Base-by-base conservation (phyloP, 2,888 invertebrate species). In the Himalopsyche tibetana region DNA sequence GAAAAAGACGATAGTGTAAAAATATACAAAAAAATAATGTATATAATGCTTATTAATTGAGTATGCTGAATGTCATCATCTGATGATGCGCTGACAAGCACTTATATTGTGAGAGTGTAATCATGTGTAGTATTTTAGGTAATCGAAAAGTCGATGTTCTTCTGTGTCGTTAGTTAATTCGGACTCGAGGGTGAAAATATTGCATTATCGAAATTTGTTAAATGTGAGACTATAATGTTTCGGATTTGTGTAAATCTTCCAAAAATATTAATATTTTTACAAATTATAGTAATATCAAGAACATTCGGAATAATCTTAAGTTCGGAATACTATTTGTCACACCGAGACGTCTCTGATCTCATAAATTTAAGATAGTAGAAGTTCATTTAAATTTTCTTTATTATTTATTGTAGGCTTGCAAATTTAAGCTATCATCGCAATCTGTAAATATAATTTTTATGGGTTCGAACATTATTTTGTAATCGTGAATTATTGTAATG, bases 291-390 rank as follows among this genome's bases (percentile, higher is more conserved):
- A 74, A 38, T 74, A 74, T 74, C 74, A 38, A 74, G 36, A 74
- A 38, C 36, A 36, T 74, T 74, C 74, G 74, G 74, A 74, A 38
- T 74, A 38, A 74, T 38, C 74, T 74, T 74, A 74, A 36, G 74
- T 74, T 74, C 36, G 74, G 74, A 38, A 74, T 38, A 74, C 38
- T 74, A 36, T 74, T 74, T 74, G 74, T 74, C 36, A 36, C 74
- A 28, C 74, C 74, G 12, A 74, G 74, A 38, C 74, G 36, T 74
- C 74, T 74, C 74, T 74, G 74, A 74, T 74, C 74, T 74, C 74
- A 74, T 74, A 74, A 74, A 74, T 38, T 74, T 74, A 74, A 74
- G 74, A 74, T 74, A 12, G 12, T 74, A 36, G 5, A 74, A 74
- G 36, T 74, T 74, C 74, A 38, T 74, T 74, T 63, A 6, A 63